Conservation (phyloP, 2,888 invertebrate genomes). For the Ommatoiulus sabulosus region DNA sequence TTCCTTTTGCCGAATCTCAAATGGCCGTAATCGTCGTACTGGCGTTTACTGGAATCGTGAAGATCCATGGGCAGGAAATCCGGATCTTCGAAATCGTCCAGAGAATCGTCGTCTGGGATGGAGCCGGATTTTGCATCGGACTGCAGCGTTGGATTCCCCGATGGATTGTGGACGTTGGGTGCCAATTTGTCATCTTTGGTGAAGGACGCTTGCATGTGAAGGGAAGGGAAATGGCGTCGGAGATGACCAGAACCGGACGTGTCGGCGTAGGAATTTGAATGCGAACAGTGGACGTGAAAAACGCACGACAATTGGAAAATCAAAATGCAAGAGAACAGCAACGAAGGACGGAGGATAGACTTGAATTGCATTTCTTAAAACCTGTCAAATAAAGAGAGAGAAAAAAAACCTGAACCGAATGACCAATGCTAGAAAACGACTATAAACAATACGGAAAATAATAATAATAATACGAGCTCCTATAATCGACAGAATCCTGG, state of each 20-base stretch:
- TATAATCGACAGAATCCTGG: no score
- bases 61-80: slow-evolving; percentile 60
- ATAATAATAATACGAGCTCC: no score
- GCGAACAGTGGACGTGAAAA: background rate
- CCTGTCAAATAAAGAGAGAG: background rate
- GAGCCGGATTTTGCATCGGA: background rate
- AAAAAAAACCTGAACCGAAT: no score
- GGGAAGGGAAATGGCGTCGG: background rate
- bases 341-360: background rate
- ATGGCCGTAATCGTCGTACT: slow-evolving; percentile 64
- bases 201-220: background rate
- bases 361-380: background rate
- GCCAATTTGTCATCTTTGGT: background rate
- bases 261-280: background rate
- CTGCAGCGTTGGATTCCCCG: background rate
- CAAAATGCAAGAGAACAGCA: background rate
- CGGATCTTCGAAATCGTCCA: slow-evolving; percentile 60
- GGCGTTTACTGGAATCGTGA: slow-evolving; percentile 62
- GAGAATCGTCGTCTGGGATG: background rate
- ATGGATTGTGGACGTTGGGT: background rate
- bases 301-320: background rate
- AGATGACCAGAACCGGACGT: background rate
- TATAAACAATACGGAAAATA: no score
- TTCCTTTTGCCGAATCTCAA: slow-evolving; percentile 63
- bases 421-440: no score